A percentile compares a stretch with the other conserved stretches of the same genome.
These are phyloP conservation scores for Pollenia amentaria DNA, from an alignment of 2,888 invertebrate genomes.

Conservation along the genomic window DNA sequence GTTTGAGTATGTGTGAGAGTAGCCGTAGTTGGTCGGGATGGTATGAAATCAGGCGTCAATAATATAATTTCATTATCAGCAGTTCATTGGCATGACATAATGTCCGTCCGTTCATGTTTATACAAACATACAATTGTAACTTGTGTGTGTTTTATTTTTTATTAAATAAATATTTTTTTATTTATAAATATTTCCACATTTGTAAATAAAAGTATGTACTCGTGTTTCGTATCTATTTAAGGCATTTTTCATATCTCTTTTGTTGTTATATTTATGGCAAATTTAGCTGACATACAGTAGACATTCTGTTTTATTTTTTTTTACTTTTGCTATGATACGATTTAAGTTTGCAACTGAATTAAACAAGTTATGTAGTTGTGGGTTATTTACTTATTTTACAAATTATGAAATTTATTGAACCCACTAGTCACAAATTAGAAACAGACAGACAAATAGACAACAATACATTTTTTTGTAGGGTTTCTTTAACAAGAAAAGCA, in stretches of 20 bases:
- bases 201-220: background rate
- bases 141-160: background rate
- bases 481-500: constrained; percentile 37
- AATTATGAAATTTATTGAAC: constrained; percentile 67
- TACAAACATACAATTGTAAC: background rate
- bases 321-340: background rate
- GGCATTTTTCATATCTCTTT: background rate
- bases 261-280: constrained; percentile 5
- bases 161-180: too few species aligned
- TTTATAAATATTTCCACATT: constrained; percentile 2
- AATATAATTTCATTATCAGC: constrained; percentile 82
- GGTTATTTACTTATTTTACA: constrained; percentile 15
- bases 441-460: constrained; percentile 1
- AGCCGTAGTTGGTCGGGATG: background rate
- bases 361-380: constrained; percentile 3
- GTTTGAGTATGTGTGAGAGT: background rate
- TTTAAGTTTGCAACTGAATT: background rate
- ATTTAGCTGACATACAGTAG: constrained; percentile 15
- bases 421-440: constrained; percentile 26
- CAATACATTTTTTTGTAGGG: constrained; percentile 40
- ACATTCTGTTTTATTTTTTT: background rate
- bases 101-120: background rate
- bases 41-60: constrained; percentile 75
- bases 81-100: constrained; percentile 74
- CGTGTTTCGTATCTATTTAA: constrained; percentile 16